These are phyloP conservation scores for Sebastes steindachneri DNA, from an alignment of 2,797 vertebrate species.

Conservation along the genomic window DNA sequence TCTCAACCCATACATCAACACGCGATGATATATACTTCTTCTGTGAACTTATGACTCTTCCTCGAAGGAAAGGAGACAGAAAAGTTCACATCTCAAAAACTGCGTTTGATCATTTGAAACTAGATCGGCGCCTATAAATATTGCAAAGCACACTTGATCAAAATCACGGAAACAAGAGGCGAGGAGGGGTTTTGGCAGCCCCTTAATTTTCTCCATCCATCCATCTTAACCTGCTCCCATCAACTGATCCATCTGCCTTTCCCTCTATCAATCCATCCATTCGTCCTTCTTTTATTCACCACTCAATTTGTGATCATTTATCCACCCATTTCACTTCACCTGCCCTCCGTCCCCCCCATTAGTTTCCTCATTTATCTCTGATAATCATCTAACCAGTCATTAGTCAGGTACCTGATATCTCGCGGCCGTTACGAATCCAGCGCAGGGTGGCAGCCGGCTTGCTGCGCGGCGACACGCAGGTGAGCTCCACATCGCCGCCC, in stretches of 20 bases:
- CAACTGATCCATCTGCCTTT: conserved; percentile 44
- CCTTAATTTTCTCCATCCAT: conserved; percentile 24
- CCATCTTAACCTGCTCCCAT: conserved; percentile 40
- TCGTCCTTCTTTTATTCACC: conserved; percentile 40
- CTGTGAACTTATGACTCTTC: neutral
- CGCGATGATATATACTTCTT: neutral
- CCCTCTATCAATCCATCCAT: conserved; percentile 41
- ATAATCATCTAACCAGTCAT: conserved; percentile 39
- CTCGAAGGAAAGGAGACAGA: neutral
- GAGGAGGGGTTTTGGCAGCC: neutral
- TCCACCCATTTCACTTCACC: conserved; percentile 45
- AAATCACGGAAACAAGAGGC: conserved; percentile 10
- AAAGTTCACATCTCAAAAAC: neutral
- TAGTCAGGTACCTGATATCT: conserved; percentile 86
- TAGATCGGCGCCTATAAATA: neutral
- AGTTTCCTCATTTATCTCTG: conserved; percentile 46
- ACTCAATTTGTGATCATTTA: conserved; percentile 35
- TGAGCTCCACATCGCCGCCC: conserved; percentile 89
- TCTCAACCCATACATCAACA: neutral
- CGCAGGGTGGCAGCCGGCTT: conserved; percentile 88
- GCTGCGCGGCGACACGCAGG: conserved; percentile 87
- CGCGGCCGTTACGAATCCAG: conserved; percentile 89
- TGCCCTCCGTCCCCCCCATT: conserved; percentile 46
- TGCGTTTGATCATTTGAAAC: conserved; percentile 17
- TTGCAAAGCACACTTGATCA: conserved; percentile 21